Percentiles rank a stretch among this genome's conserved stretches.
Conservation (phyloP, 2,113 vertebrate species). For the Bos javanicus region DNA sequence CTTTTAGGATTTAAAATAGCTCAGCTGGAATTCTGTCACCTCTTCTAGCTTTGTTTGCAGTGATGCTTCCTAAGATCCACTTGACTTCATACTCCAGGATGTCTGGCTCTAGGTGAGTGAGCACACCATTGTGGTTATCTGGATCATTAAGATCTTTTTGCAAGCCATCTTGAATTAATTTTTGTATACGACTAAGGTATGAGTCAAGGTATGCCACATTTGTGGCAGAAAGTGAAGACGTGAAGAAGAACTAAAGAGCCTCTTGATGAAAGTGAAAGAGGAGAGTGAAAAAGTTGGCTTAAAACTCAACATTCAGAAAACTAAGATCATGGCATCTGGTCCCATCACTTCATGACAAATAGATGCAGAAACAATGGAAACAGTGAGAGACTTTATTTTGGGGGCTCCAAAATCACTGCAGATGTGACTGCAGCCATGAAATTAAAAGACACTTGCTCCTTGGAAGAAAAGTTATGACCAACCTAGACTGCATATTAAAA, state of each 20-base stretch:
- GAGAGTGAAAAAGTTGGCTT: background rate
- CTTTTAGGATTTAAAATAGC: background rate
- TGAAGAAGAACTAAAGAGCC: background rate
- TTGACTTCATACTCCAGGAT: background rate
- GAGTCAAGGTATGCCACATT: background rate
- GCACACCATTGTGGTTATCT: background rate
- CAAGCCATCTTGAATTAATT: background rate
- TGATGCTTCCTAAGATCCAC: background rate
- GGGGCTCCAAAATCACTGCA: background rate
- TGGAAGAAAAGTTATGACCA: background rate
- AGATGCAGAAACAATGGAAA: background rate
- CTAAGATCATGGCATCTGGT: background rate
- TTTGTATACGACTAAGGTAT: background rate
- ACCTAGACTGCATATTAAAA: background rate
- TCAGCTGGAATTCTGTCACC: background rate
- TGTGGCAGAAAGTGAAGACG: background rate
- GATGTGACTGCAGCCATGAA: background rate
- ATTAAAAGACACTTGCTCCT: background rate
- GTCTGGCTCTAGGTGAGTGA: background rate
- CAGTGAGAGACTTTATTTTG: background rate
- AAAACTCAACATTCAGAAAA: background rate
- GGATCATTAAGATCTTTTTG: background rate
- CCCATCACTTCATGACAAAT: background rate
- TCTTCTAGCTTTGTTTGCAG: background rate
- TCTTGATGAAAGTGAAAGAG: background rate